Base-by-base conservation (phyloP, 2,797 vertebrate species). In the Alauda arvensis region DNA sequence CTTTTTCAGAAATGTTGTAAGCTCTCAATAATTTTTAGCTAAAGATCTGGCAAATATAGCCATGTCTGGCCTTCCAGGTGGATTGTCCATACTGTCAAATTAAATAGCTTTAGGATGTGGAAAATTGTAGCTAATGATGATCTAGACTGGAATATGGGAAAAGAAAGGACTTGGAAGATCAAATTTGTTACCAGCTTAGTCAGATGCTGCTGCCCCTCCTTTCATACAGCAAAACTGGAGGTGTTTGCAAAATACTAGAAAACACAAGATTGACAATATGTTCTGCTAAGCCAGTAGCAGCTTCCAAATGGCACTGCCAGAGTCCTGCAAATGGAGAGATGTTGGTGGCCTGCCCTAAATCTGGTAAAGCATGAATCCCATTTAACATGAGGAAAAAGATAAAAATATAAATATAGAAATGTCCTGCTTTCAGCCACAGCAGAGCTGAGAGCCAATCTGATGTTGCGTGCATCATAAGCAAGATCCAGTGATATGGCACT, bases 361-460 rank as follows among this genome's bases (percentile, higher is more conserved):
- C 17, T 63, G 21, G 8, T 40, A 18, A 77, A 45, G 26, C 20
- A 33, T 18, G 21, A 34, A 51, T 46, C 7, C 7, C 43, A 6
- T 53, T 81, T 68, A 66, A n/a, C 18, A 11, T 29, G 52, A 67
- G 65, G 69, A 17, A 69, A 82, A 85, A 77, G 2, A 12, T 42
- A 51, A 66, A 82, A 77, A n/a, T 28, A 53, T 8, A 46, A 48
- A n/a, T 18, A 48, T 8, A 45, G 75, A 77, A 43, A 19, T 39
- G 55, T 9, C 20, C 14, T 23, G 4, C 5, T 60, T 60, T 78
- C n/a, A 53, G 39, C 24, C 39, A 40, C 39, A 63, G 31, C 8
- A 78, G 23, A 31, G 23, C 12, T 69, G 33, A 76, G 26, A 3
- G 0, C 14, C 0, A 1, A 6, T 60, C 12, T 74, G 53, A 37